Conservation (phyloP, 2,797 vertebrate genomes). For the Intellagama lesueurii region DNA sequence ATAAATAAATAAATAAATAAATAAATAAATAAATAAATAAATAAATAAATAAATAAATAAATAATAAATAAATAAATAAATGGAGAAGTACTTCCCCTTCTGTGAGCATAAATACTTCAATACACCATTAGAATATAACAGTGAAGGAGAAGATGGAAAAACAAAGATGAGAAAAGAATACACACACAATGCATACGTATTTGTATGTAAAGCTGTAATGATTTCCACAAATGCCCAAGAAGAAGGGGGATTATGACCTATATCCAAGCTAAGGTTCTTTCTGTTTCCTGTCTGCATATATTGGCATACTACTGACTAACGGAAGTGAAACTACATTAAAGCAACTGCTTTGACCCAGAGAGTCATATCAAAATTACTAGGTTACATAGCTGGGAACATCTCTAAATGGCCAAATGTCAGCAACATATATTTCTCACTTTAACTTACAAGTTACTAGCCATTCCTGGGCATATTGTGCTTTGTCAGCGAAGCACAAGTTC, state of each 20-base stretch:
- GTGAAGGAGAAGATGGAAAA: neutral
- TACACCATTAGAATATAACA: neutral
- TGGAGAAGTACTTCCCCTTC: conserved; percentile 42
- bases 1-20: no score
- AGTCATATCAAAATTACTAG: neutral
- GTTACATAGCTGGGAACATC: neutral
- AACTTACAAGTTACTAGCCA: no score
- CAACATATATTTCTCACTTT: neutral
- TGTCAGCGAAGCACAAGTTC: no score
- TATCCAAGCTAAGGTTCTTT: neutral
- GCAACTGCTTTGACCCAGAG: neutral
- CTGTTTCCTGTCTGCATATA: neutral
- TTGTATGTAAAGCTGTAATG: neutral
- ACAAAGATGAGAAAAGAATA: neutral
- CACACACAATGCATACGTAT: no score
- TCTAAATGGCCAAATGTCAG: neutral
- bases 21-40: no score
- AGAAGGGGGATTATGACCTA: neutral
- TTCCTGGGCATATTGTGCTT: neutral
- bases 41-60: no score
- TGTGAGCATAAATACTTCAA: conserved; percentile 41
- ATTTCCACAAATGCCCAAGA: neutral
- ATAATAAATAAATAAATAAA: no score
- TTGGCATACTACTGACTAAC: neutral
- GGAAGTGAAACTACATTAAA: neutral